Conservation (phyloP, 30 jellyfish, hydroid and myxozoan species). For the Turritopsis dohrnii region DNA sequence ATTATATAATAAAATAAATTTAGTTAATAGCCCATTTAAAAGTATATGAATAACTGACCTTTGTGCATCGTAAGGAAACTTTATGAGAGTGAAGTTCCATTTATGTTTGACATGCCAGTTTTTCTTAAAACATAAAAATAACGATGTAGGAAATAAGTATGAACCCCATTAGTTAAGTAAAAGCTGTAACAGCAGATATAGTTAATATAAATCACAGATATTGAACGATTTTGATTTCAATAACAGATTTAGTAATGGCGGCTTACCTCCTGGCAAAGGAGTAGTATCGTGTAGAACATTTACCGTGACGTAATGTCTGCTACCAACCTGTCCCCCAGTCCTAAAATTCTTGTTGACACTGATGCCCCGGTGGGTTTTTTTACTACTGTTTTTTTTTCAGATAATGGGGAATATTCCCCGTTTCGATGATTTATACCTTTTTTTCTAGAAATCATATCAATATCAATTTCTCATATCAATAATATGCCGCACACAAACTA, state of each 20-base stretch:
- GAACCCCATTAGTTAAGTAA: not conserved
- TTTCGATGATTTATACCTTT: too few relatives aligned
- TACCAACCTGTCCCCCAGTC: slow-evolving; percentile 8
- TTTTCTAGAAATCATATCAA: too few relatives aligned
- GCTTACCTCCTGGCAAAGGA: slow-evolving; percentile 24
- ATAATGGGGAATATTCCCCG: too few relatives aligned
- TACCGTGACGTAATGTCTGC: slow-evolving; percentile 18
- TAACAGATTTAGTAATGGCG: slow-evolving; percentile 12
- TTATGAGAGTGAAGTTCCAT: slow-evolving; percentile 4
- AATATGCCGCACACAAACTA: too few relatives aligned
- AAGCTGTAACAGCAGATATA: not conserved
- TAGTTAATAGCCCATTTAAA: not conserved
- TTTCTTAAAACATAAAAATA: slow-evolving; percentile 10
- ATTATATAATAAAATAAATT: too few relatives aligned
- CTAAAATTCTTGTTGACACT: too few relatives aligned
- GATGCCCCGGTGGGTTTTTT: too few relatives aligned
- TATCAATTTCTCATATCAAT: too few relatives aligned
- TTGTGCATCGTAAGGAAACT: slow-evolving; percentile 12
- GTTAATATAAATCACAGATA: slow-evolving; percentile 6
- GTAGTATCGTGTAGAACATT: slow-evolving; percentile 15
- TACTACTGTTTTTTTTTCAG: too few relatives aligned
- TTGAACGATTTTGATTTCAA: slow-evolving; percentile 10
- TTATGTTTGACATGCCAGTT: slow-evolving; percentile 10
- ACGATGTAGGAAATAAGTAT: not conserved
- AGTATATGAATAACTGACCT: not conserved